phyloP scores from a whole-genome alignment of 2,113 vertebrate genomes.

The Corythoichthys haematopterus region DNA sequence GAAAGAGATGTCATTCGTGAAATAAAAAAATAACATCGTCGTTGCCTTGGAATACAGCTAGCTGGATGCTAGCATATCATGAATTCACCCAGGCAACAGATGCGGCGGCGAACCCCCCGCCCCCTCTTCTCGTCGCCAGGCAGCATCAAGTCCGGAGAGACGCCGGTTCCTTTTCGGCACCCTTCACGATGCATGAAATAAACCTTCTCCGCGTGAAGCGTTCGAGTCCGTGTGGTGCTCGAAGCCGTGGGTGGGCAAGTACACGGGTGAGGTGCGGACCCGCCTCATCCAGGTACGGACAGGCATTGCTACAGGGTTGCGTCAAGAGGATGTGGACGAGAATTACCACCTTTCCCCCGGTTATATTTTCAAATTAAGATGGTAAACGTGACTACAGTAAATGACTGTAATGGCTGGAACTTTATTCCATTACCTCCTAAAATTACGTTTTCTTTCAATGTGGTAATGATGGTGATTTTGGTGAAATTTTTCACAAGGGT shows the following conservation, averaged over 20 bases:
- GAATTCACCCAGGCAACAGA: conserved; percentile 58
- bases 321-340: conserved; percentile 3
- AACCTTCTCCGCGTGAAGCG: background rate
- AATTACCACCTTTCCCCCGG: background rate
- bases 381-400: background rate
- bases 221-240: background rate
- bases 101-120: conserved; percentile 17
- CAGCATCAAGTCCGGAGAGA: conserved; percentile 22
- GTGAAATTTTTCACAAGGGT: too few species aligned
- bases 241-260: conserved; percentile 2
- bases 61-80: conserved; percentile 47
- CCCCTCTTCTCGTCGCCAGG: conserved; percentile 11
- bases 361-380: conserved; percentile 25
- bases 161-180: conserved; percentile 15
- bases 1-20: conserved; percentile 28
- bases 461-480: too few species aligned
- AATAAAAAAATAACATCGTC: conserved; percentile 7
- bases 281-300: conserved; percentile 29
- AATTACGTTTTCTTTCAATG: too few species aligned
- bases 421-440: too few species aligned
- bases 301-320: conserved; percentile 11
- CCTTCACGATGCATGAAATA: background rate
- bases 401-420: too few species aligned
- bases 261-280: conserved; percentile 16
- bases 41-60: conserved; percentile 6